Evolutionary conservation across 2,797 vertebrate species (phyloP).

Genomic region (Chrysocyon brachyurus): DNA sequence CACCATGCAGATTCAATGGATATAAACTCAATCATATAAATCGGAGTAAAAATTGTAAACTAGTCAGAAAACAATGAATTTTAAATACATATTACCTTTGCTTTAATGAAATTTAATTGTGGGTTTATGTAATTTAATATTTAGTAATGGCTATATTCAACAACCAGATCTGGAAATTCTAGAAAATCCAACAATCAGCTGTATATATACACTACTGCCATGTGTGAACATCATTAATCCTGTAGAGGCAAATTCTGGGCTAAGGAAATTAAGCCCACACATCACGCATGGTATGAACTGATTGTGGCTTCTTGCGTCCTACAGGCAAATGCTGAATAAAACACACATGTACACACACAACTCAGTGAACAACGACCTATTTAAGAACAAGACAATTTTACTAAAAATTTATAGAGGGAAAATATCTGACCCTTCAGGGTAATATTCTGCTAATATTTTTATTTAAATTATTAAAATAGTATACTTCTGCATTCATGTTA

Average conservation of each 20-base stretch:
- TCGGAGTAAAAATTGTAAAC: not conserved
- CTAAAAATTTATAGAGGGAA: not conserved
- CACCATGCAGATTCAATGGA: not conserved
- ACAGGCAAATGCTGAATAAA: not conserved
- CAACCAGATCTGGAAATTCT: not conserved
- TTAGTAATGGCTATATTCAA: not conserved
- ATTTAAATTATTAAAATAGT: conserved; percentile 45
- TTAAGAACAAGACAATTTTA: not conserved
- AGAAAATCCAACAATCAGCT: not conserved
- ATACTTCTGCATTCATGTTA: conserved; percentile 3
- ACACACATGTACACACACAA: not conserved
- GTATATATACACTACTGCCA: not conserved
- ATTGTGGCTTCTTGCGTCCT: not conserved
- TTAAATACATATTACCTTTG: not conserved
- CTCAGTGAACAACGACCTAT: not conserved
- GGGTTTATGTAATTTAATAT: not conserved
- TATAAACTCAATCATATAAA: not conserved
- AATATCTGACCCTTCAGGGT: not conserved
- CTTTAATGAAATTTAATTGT: conserved; percentile 3
- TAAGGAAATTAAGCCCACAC: not conserved
- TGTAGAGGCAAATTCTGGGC: fast-evolving
- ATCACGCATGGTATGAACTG: not conserved
- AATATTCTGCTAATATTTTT: not conserved
- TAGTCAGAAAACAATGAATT: not conserved
- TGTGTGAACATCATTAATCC: not conserved